Conservation (phyloP, 23 tunicate genomes). For the Halocynthia roretzi region DNA sequence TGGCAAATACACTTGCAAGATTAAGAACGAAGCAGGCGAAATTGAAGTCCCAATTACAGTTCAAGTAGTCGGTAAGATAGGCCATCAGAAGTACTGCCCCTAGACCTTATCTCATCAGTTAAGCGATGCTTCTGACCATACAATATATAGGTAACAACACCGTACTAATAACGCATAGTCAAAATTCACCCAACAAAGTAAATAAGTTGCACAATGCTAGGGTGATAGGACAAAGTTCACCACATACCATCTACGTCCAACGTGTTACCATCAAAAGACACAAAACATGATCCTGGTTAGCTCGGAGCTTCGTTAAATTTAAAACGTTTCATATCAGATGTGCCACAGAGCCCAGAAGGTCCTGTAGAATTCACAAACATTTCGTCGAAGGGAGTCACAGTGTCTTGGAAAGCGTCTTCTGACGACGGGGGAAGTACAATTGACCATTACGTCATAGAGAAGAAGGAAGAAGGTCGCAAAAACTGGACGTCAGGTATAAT, state of each 20-base stretch:
- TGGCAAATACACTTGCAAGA: constrained; percentile 68
- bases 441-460: constrained; percentile 82
- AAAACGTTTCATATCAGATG: too few relatives aligned
- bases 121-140: too few relatives aligned
- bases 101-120: too few relatives aligned
- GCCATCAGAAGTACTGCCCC: background rate
- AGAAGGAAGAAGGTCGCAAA: constrained; percentile 70
- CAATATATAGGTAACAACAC: too few relatives aligned
- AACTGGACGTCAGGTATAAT: constrained; percentile 77
- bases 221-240: too few relatives aligned
- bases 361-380: constrained; percentile 60
- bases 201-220: too few relatives aligned
- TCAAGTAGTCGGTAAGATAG: constrained; percentile 61
- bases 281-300: too few relatives aligned
- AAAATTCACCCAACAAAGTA: too few relatives aligned
- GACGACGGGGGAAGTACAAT: constrained; percentile 73
- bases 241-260: too few relatives aligned
- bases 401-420: constrained; percentile 55
- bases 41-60: constrained; percentile 64
- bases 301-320: too few relatives aligned
- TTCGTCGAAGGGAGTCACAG: constrained; percentile 70
- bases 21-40: constrained; percentile 90
- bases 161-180: too few relatives aligned
- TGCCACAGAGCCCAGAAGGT: constrained; percentile 47
- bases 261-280: too few relatives aligned